Base-by-base conservation (phyloP, 1,140 invertebrate genomes). In the Sesamia nonagrioides region DNA sequence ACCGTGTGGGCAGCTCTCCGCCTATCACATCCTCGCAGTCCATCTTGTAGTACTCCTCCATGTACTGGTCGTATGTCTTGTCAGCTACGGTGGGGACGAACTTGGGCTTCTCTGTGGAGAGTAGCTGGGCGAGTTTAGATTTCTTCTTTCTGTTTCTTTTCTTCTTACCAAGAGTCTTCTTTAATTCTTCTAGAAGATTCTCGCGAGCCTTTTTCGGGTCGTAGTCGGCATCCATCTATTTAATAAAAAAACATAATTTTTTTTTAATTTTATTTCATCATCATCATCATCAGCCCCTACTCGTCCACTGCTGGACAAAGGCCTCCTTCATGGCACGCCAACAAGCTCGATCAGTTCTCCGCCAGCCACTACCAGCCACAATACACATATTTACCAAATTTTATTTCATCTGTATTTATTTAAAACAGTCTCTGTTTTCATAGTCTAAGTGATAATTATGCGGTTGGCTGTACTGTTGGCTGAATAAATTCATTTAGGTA, bases 1-100 rank as follows among this genome's bases (percentile, higher is more conserved):
- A 99, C 87, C 98, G 96, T 84, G 98, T 99, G 0, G 98, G 98
- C 77, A 97, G 89, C 92, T 99, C 98, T 0, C 97, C 98, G 0
- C 96, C 98, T 78, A 99, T 97, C 48, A 99, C 96, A 95, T 99
- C 99, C 92, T 99, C 99, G 95, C 97, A 99, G 92, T 99, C 98
- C 80, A 99, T 95, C 82, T 97, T 97, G 89, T 99, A 99, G 94
- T 99, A 99, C 91, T 99, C 98, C 91, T 99, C 98, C 86, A 99
- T 96, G 92, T 99, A 99, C 84, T 99, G 96, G 61, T 97, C 96
- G 95, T 98, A 98, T 0, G 97, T 97, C 90, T 97, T 96, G 56
- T 98, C 95, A 76, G 96, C 95, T 50, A 91, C 86, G 76, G 95
- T 94, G 0, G 98, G 98, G 95, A 99, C 96, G 94, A 98, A 99